These are phyloP conservation scores for Apteryx owenii DNA, from an alignment of 2,113 vertebrate genomes.

Conservation along the genomic window DNA sequence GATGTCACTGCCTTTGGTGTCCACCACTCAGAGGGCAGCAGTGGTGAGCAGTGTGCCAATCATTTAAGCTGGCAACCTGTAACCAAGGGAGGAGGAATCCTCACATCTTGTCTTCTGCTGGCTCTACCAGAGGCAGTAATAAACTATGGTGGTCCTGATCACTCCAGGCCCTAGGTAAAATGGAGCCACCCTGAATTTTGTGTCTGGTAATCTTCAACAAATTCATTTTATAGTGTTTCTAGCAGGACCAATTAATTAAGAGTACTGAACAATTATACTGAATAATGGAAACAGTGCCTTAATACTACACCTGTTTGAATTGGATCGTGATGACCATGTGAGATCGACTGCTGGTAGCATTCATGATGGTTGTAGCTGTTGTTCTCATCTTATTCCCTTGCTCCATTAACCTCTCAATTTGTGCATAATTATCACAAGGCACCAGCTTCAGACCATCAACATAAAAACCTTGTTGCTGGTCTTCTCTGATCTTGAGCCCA, in stretches of 20 bases:
- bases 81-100: background rate
- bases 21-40: background rate
- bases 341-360: slow-evolving; percentile 89
- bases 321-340: slow-evolving; percentile 91
- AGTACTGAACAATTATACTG: background rate
- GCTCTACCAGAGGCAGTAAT: too few relatives aligned
- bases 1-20: background rate
- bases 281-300: background rate
- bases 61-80: background rate
- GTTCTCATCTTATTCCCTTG: slow-evolving; percentile 87
- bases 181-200: background rate
- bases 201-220: background rate
- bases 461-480: slow-evolving; percentile 87
- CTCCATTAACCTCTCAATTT: slow-evolving; percentile 88
- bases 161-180: background rate
- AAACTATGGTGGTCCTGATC: background rate
- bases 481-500: slow-evolving; percentile 86
- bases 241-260: background rate
- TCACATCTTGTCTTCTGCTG: background rate
- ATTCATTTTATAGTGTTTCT: background rate
- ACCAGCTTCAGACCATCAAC: slow-evolving; percentile 86
- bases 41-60: background rate
- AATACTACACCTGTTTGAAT: slow-evolving; percentile 82
- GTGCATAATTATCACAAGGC: slow-evolving; percentile 82
- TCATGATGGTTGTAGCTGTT: slow-evolving; percentile 86